phyloP scores from a whole-genome alignment of 2,888 invertebrate species.

The Arenicola marina region DNA sequence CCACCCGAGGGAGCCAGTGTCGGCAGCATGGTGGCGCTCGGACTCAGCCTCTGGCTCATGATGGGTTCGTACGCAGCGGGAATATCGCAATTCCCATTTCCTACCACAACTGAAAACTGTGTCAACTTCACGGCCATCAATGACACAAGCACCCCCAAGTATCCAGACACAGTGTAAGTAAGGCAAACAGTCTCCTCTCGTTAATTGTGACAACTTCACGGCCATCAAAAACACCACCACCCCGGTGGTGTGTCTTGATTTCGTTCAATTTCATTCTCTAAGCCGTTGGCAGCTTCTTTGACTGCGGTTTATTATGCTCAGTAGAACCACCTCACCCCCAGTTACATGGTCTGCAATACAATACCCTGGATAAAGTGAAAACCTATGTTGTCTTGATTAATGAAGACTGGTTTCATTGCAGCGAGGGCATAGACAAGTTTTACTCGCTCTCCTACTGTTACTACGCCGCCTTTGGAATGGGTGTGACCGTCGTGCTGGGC shows the following conservation, averaged over 20 bases:
- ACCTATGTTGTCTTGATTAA: too few species aligned
- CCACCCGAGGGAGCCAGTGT: slow-evolving; percentile 18
- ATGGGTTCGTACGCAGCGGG: slow-evolving; percentile 17
- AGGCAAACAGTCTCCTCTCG: too few species aligned
- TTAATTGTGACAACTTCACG: too few species aligned
- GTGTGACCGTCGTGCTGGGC: slow-evolving; percentile 8
- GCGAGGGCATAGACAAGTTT: slow-evolving; percentile 11
- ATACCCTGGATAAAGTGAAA: too few species aligned
- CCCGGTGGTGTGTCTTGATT: too few species aligned
- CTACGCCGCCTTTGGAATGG: slow-evolving; percentile 9
- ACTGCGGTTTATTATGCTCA: too few species aligned
- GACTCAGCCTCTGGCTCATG: slow-evolving; percentile 22
- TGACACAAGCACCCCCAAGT: neutral
- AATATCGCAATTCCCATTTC: neutral
- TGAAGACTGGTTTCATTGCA: slow-evolving; percentile 6
- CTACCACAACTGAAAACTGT: neutral
- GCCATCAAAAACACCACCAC: too few species aligned
- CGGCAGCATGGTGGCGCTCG: slow-evolving; percentile 17
- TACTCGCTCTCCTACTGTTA: slow-evolving; percentile 14
- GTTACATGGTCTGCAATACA: too few species aligned
- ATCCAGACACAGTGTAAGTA: neutral
- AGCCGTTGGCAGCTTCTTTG: too few species aligned
- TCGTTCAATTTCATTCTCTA: too few species aligned
- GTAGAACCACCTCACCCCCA: too few species aligned
- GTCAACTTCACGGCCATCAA: neutral